A percentile compares a stretch with the other conserved stretches of the same genome.
Conservation (phyloP, 2,113 vertebrate genomes). For the Gallinago undulata region DNA sequence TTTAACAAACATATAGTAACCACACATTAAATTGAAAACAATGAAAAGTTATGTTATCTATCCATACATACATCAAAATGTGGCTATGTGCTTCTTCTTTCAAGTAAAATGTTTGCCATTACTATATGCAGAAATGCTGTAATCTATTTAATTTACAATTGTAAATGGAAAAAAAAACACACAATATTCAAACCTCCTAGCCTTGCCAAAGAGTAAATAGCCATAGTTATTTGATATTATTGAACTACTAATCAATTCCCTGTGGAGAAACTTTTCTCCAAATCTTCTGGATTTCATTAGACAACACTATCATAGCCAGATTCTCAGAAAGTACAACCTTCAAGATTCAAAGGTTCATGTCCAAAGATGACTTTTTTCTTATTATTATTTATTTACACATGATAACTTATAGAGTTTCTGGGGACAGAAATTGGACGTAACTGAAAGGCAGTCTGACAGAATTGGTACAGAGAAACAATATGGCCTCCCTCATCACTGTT, state of each 20-base stretch:
- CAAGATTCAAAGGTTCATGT: background rate
- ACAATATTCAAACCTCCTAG: background rate
- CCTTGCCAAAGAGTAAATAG: background rate
- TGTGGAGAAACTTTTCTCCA: background rate
- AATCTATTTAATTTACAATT: background rate
- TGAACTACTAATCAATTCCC: background rate
- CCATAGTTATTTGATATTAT: background rate
- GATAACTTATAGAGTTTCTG: background rate
- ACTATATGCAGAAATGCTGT: background rate
- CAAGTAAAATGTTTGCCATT: background rate
- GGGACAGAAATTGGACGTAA: rapidly evolving
- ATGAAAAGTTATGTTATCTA: background rate
- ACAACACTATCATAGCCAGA: background rate
- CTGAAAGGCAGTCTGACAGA: background rate
- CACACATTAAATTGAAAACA: background rate
- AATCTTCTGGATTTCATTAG: background rate
- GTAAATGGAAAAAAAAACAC: background rate
- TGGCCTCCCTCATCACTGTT: background rate
- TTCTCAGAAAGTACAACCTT: background rate
- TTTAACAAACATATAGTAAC: background rate
- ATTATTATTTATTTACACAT: background rate
- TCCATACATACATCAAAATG: background rate
- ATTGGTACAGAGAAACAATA: background rate
- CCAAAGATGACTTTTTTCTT: background rate
- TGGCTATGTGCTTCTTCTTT: background rate